phyloP scores from a whole-genome alignment of 92 coral and sea anemone genomes.

The Parazoanthus atlanticus region DNA sequence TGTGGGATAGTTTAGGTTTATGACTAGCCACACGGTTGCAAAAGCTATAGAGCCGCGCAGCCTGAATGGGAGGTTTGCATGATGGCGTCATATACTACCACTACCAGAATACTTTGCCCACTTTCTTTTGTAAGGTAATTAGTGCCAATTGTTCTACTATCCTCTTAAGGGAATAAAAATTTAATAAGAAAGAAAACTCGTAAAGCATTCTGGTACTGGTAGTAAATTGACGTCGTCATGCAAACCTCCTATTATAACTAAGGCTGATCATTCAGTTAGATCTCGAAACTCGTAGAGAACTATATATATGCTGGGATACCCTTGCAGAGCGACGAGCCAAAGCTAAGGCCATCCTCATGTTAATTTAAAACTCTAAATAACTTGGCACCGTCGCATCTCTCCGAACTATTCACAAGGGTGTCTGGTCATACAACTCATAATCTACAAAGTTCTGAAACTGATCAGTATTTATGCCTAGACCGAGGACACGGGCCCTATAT shows the following conservation, averaged over 20 bases:
- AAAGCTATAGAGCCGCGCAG: neutral
- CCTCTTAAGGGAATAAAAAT: no score
- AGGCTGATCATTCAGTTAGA: neutral
- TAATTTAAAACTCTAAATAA: neutral
- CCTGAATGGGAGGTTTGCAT: no score
- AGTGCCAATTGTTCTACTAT: no score
- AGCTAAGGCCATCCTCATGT: neutral
- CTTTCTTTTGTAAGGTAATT: no score
- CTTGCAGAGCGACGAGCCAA: neutral
- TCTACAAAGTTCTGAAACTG: neutral
- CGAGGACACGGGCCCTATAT: neutral
- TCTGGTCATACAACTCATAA: neutral
- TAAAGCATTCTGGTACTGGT: no score
- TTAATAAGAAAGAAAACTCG: no score
- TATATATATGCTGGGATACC: neutral
- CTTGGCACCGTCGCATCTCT: neutral
- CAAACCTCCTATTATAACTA: no score
- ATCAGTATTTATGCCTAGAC: neutral
- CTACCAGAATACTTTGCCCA: no score
- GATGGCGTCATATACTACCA: no score
- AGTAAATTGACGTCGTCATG: no score
- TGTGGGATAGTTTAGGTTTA: neutral
- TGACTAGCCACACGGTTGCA: neutral
- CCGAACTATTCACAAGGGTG: neutral
- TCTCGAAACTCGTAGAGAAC: neutral